Evolutionary conservation across 2,113 vertebrate species (phyloP).

Genomic region (Corydoras maculifer): DNA sequence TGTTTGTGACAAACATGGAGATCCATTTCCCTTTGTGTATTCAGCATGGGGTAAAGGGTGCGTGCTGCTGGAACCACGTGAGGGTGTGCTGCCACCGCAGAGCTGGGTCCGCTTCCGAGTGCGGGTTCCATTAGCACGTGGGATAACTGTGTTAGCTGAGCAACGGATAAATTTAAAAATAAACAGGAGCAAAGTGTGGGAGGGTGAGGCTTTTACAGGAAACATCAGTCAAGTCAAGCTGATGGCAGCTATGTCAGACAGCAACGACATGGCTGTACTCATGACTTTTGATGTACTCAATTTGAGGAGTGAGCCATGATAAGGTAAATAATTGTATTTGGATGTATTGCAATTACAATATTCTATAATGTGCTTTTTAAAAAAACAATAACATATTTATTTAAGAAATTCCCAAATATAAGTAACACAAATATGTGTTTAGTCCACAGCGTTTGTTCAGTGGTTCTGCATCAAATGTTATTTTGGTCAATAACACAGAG

Average conservation of each 20-base stretch:
- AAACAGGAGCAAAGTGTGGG: constrained; percentile 66
- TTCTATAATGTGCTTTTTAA: too few species aligned
- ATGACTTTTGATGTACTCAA: constrained; percentile 65
- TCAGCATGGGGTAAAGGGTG: constrained; percentile 68
- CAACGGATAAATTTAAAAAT: constrained; percentile 55
- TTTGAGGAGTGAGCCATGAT: constrained; percentile 27
- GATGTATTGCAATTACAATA: too few species aligned
- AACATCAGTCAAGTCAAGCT: constrained; percentile 52
- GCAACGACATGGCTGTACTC: constrained; percentile 62
- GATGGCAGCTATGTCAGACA: constrained; percentile 49
- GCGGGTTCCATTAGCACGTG: constrained; percentile 61
- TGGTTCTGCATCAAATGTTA: too few species aligned
- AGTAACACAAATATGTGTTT: too few species aligned
- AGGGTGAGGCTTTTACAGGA: constrained; percentile 61
- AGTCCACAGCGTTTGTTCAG: too few species aligned
- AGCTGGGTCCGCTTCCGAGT: constrained; percentile 68
- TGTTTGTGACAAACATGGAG: constrained; percentile 45
- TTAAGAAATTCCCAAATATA: too few species aligned
- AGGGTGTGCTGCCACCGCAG: constrained; percentile 61
- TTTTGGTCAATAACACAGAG: too few species aligned
- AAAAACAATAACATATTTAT: too few species aligned
- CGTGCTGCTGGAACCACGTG: constrained; percentile 69
- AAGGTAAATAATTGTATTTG: neutral
- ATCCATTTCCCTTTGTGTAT: constrained; percentile 67
- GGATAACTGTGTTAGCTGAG: constrained; percentile 59